Conservation (phyloP, 2,888 invertebrate genomes). For the Noctua comes region DNA sequence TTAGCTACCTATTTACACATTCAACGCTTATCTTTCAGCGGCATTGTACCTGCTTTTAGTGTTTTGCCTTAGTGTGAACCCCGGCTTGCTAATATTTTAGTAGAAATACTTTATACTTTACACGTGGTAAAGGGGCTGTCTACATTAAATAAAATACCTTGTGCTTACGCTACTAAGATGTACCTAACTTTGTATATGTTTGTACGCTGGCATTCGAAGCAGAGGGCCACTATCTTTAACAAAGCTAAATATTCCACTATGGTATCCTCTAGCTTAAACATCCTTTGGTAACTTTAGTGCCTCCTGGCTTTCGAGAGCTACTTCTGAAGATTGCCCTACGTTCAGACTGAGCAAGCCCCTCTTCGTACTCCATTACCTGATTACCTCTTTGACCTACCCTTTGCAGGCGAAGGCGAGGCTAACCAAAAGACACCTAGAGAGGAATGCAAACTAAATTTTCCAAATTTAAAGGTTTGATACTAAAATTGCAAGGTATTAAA, state of each 20-base stretch:
- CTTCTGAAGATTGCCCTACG: background rate
- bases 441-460: background rate
- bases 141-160: slow-evolving; percentile 7
- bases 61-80: background rate
- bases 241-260: background rate
- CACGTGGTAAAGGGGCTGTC: background rate
- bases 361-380: background rate
- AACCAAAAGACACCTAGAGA: background rate
- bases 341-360: background rate
- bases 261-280: background rate
- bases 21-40: slow-evolving; percentile 8
- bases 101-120: slow-evolving; percentile 15
- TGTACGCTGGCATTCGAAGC: background rate
- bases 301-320: background rate
- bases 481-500: background rate
- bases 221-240: background rate
- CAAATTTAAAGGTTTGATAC: background rate
- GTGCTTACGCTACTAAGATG: background rate
- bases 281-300: background rate
- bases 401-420: background rate
- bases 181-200: background rate
- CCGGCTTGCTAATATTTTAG: background rate
- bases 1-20: background rate
- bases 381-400: background rate
- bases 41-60: background rate